Evolutionary conservation across 2,797 vertebrate genomes (phyloP), one percentile per base, ranked within the genome.

Genomic region (Sparus aurata): DNA sequence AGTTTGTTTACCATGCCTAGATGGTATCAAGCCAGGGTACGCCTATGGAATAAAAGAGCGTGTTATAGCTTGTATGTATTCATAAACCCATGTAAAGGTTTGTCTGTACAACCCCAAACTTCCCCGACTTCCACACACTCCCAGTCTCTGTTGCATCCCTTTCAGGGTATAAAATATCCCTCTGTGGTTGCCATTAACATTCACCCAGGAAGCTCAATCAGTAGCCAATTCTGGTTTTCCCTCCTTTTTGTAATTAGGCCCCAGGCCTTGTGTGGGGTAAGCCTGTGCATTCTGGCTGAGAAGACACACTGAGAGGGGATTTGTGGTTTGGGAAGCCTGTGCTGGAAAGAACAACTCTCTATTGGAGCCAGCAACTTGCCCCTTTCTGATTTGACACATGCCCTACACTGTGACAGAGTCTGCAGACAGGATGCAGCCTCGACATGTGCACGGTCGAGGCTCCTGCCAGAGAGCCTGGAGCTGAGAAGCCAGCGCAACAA

Each of bases 191-290:
- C 86, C 85, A 93, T 89, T 84, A 85, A 91, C 85, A 87, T 91
- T 94, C 93, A 94, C 91, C 92, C 93, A 93, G 93, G 92, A 94
- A 93, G 93, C 90, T 89, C 88, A 92, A 92, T 93, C 93, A 92
- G 93, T 89, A 91, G 89, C 87, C 89, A 92, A 74, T 85, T 91
- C 87, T 78, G 75, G 69, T 91, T 88, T 86, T 83, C 80, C 87
- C 86, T 86, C 85, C 71, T 83, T 87, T 86, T 83, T 88, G 83
- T 92, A 90, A 93, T 93, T 90, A 91, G 92, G 82, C 87, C 67
- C 74, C 27, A 30, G 88, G 87, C 88, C 84, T 83, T 85, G 82
- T 92, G 89, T 94, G 92, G 93, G 90, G 87, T 90, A 79, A 79
- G 87, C 86, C 83, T 73, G 70, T 88, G 86, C 90, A 87, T 93